Evolutionary conservation across 2,113 vertebrate species (phyloP).

Genomic region (Anas platyrhynchos): DNA sequence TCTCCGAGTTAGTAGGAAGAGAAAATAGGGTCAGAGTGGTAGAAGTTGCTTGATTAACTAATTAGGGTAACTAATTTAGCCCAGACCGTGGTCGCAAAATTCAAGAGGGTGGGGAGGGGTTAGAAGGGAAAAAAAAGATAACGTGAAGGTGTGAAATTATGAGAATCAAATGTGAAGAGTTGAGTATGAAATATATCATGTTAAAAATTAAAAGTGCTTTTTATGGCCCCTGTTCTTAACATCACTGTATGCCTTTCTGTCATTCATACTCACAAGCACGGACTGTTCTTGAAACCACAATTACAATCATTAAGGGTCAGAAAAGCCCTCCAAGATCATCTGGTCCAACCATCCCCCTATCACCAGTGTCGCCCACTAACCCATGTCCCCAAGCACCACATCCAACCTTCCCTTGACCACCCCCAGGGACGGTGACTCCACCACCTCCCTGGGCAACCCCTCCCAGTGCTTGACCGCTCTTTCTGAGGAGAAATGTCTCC

Average conservation of each 20-base stretch:
- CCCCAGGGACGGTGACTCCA: too few species aligned
- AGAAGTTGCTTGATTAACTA: neutral
- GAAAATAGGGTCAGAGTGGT: neutral
- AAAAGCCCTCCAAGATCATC: too few species aligned
- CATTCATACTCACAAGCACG: neutral
- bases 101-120: neutral
- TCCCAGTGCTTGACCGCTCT: too few species aligned
- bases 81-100: neutral
- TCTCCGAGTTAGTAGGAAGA: neutral
- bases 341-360: too few species aligned
- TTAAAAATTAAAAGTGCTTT: neutral
- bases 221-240: neutral
- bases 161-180: neutral
- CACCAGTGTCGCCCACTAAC: too few species aligned
- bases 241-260: too few species aligned
- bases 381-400: too few species aligned
- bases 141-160: neutral
- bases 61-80: neutral
- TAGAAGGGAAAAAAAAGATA: neutral
- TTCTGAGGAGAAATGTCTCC: too few species aligned
- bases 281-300: neutral
- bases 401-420: too few species aligned
- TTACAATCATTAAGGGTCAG: neutral
- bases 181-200: neutral
- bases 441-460: too few species aligned